Conservation (phyloP, 2,888 invertebrate species). For the Helleia helle region DNA sequence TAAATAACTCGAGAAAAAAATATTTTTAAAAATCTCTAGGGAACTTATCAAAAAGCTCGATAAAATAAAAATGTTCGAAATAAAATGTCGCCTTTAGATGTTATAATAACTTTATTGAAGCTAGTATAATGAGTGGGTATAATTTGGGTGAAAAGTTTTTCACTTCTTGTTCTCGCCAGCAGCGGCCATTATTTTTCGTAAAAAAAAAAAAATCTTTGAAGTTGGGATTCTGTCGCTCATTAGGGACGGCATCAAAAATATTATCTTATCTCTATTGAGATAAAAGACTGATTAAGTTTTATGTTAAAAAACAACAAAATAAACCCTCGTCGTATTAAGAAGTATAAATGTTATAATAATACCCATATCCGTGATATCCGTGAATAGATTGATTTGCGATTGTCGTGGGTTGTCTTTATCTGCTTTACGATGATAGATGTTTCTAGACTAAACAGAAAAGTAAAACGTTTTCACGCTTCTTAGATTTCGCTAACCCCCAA, state of each 20-base stretch:
- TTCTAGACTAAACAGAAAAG: too few species aligned
- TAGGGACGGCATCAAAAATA: conserved; percentile 19
- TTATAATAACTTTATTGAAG: background rate
- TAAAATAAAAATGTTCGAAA: background rate
- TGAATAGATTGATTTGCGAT: too few species aligned
- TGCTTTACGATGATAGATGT: too few species aligned
- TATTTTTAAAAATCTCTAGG: background rate
- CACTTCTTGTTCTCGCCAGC: conserved; percentile 3
- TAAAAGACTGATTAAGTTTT: conserved; percentile 3
- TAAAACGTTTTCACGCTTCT: too few species aligned
- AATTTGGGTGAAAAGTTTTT: background rate
- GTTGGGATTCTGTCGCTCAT: conserved; percentile 24
- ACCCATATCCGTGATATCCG: too few species aligned
- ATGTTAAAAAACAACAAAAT: background rate
- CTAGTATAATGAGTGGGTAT: background rate
- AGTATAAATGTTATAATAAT: too few species aligned
- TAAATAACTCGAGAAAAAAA: background rate
- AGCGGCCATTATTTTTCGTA: conserved; percentile 19
- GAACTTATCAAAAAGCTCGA: conserved; percentile 1
- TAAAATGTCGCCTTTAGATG: background rate
- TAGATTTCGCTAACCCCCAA: too few species aligned
- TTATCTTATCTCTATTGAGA: conserved; percentile 9
- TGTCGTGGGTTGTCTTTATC: too few species aligned
- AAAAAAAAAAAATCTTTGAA: conserved; percentile 29
- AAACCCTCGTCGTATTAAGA: too few species aligned